Evolutionary conservation across 2,888 invertebrate species (phyloP).

Genomic region (Elegia similella): DNA sequence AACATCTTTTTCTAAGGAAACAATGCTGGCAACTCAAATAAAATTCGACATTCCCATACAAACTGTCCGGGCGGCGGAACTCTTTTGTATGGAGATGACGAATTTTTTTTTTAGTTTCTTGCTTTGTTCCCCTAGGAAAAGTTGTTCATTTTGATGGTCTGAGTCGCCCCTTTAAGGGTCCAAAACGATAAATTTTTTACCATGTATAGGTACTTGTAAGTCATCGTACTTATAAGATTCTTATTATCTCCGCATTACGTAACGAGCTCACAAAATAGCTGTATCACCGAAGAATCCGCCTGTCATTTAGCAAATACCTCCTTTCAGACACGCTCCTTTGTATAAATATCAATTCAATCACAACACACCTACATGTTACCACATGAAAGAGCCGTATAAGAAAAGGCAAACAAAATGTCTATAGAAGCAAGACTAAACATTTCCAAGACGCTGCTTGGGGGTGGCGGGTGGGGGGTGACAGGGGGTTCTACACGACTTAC

Average conservation of each 20-base stretch:
- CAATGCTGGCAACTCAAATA: too few relatives aligned
- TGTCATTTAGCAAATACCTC: slow-evolving; percentile 12
- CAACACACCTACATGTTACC: slow-evolving; percentile 21
- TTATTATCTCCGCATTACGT: slow-evolving; percentile 1
- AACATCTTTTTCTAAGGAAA: too few relatives aligned
- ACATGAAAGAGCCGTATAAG: slow-evolving; percentile 61
- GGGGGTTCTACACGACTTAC: slow-evolving; percentile 8
- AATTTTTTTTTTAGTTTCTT: too few relatives aligned
- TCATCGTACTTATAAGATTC: neutral
- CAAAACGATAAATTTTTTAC: too few relatives aligned
- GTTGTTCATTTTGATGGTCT: too few relatives aligned
- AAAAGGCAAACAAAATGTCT: slow-evolving; percentile 72
- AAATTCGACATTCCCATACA: too few relatives aligned
- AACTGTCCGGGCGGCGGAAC: too few relatives aligned
- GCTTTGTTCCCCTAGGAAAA: too few relatives aligned
- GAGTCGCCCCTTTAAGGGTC: too few relatives aligned
- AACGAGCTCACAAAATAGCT: slow-evolving; percentile 8
- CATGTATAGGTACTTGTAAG: neutral
- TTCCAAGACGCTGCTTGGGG: slow-evolving; percentile 19
- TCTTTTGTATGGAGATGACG: too few relatives aligned
- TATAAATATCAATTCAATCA: slow-evolving; percentile 18
- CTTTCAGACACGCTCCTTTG: slow-evolving; percentile 4
- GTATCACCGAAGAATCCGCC: slow-evolving; percentile 12
- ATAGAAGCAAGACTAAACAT: slow-evolving; percentile 62
- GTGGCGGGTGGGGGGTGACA: slow-evolving; percentile 7